A percentile compares a stretch with the other conserved stretches of the same genome.
Evolutionary conservation across 2,797 vertebrate species (phyloP).

Genomic region (Amblyopsis hoosieri): DNA sequence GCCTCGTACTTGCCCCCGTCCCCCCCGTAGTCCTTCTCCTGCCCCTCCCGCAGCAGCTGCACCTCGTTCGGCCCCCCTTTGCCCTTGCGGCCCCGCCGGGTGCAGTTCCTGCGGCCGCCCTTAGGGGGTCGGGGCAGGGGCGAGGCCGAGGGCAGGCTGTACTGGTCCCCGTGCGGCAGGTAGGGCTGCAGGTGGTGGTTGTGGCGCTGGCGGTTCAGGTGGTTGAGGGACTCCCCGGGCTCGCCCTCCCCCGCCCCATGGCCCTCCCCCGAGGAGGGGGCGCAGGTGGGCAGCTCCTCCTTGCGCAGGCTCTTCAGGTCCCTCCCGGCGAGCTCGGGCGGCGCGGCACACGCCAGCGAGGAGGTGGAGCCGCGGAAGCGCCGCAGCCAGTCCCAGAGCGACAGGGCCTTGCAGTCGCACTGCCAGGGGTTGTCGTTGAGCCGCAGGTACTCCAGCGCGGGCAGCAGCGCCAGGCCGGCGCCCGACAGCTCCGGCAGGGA

Average conservation of each 20-base stretch:
- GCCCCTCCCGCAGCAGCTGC: conserved; percentile 65
- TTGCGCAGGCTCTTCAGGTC: conserved; percentile 88
- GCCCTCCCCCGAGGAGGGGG: background rate
- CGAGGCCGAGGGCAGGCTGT: conserved; percentile 73
- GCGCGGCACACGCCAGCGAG: conserved; percentile 81
- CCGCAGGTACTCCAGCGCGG: conserved; percentile 92
- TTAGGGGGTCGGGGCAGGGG: conserved; percentile 78
- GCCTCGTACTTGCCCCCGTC: conserved; percentile 82
- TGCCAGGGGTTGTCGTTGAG: conserved; percentile 96
- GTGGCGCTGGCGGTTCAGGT: conserved; percentile 72
- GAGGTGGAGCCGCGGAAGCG: conserved; percentile 93
- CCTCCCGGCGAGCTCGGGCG: conserved; percentile 77
- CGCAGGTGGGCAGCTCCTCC: conserved; percentile 88
- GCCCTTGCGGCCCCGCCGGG: conserved; percentile 82
- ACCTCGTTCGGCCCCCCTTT: conserved; percentile 83
- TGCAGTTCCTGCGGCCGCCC: conserved; percentile 87
- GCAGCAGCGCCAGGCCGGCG: conserved; percentile 85
- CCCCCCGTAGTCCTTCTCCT: conserved; percentile 82
- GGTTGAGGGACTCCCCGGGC: conserved; percentile 82
- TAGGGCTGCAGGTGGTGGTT: conserved; percentile 77
- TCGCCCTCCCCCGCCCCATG: conserved; percentile 42
- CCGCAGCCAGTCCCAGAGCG: conserved; percentile 95
- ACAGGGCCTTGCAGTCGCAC: conserved; percentile 89
- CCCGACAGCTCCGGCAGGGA: conserved; percentile 89
- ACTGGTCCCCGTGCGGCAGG: conserved; percentile 72